These are phyloP conservation scores for Dasyornis broadbenti DNA, from an alignment of 2,113 vertebrate genomes.

Conservation along the genomic window DNA sequence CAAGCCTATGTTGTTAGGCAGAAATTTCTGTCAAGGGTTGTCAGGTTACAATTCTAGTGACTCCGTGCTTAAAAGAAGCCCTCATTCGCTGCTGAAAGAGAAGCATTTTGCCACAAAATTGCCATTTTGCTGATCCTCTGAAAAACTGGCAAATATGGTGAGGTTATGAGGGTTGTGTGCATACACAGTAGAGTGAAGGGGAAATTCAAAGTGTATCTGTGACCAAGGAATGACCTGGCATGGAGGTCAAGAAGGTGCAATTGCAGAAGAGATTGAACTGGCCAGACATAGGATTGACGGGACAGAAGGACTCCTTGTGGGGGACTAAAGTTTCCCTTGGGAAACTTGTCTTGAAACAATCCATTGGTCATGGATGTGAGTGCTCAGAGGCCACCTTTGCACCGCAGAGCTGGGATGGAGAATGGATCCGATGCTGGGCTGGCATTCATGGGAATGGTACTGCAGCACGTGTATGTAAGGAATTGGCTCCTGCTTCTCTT, in stretches of 20 bases:
- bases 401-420: background rate
- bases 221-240: background rate
- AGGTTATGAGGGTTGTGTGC: background rate
- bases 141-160: background rate
- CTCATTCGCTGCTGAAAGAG: background rate
- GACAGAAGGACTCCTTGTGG: background rate
- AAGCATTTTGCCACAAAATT: background rate
- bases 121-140: background rate
- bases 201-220: background rate
- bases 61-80: background rate
- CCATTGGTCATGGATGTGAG: accelerated
- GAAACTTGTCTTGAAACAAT: background rate
- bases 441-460: accelerated
- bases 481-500: accelerated
- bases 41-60: background rate
- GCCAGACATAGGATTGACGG: background rate
- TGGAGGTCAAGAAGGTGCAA: accelerated
- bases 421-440: accelerated
- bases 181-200: background rate
- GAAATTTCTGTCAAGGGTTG: background rate
- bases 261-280: background rate
- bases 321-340: background rate
- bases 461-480: accelerated
- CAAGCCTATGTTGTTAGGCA: background rate
- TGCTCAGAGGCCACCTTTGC: background rate